Base-by-base conservation (phyloP, 2,113 vertebrate species). In the Triplophysa rosa region DNA sequence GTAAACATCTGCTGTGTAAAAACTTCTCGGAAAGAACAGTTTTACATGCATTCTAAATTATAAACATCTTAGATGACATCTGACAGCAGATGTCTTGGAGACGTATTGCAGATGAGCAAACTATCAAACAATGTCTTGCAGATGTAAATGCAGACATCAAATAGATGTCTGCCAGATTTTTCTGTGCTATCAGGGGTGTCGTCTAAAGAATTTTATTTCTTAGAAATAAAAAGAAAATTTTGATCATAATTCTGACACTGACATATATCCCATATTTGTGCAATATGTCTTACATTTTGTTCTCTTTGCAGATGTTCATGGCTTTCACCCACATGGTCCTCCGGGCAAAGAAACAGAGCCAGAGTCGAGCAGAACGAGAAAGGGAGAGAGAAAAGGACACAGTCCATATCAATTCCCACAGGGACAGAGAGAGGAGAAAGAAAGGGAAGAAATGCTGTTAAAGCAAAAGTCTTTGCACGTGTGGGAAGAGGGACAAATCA, bases 261-360 rank as follows among this genome's bases (percentile, higher is more conserved):
- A 16, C 8, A 37, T 29, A n/a, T 14, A n/a, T 56, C 7, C 19
- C 8, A 58, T 21, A 21, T 19, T 58, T n/a, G 19, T 58, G 54
- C 19, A n/a, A n/a, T 56, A 37, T 64, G 23, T 5, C 24, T 33
- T 64, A 24, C 33, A n/a, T 65, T 33, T 16, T 80, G 14, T 65
- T 49, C 8, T 54, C 12, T 72, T 21, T 26, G 1, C 86, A 95
- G 94, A 95, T 95, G 94, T 95, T 95, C 87, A 93, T 94, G 84
- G 90, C 93, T 0, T 94, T 95, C 82, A 94, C 93, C 2, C 88
- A 86, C 86, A 92, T 94, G 92, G 94, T 95, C 7, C 93, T 95
- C 2, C 85, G 89, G 29, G 89, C 88, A 77, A 95, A 95, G 90
- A 93, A 94, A 80, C 90, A 93, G 88, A 93, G 93, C 84, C 89